Percentiles rank a stretch among this genome's conserved stretches.
These are phyloP conservation scores for Hermaeophaga mercurialis DNA, from an alignment of 2,888 invertebrate genomes.

Conservation along the genomic window DNA sequence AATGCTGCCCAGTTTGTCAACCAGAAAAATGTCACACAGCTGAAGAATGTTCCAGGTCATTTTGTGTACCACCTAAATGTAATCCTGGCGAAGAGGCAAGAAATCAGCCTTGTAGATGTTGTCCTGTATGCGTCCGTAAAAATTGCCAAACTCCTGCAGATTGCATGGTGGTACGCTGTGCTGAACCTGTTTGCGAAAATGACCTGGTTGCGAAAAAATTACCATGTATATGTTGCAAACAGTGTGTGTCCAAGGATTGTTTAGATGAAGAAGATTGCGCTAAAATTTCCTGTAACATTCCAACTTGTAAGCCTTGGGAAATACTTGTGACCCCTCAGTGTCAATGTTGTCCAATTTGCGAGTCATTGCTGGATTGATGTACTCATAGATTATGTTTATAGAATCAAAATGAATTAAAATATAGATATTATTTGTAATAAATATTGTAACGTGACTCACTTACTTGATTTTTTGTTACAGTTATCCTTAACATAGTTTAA, in stretches of 20 bases:
- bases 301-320: slow-evolving; percentile 10
- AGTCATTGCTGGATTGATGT: neutral
- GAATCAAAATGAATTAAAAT: too few species aligned
- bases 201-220: slow-evolving; percentile 3
- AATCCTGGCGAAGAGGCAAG: neutral
- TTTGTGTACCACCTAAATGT: neutral
- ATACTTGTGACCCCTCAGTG: neutral
- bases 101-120: neutral
- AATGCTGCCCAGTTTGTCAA: too few species aligned
- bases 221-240: slow-evolving; percentile 12
- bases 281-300: neutral
- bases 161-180: neutral
- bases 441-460: too few species aligned
- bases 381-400: too few species aligned
- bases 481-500: too few species aligned
- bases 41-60: neutral
- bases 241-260: slow-evolving; percentile 11
- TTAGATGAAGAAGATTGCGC: slow-evolving; percentile 3
- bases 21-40: too few species aligned
- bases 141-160: neutral
- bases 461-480: too few species aligned
- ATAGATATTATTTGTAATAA: too few species aligned
- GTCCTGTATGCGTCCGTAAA: neutral
- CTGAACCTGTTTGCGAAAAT: neutral
- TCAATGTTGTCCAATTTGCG: neutral